These are phyloP conservation scores for Lamprologus callipterus DNA, from an alignment of 2,113 vertebrate species.

Conservation along the genomic window DNA sequence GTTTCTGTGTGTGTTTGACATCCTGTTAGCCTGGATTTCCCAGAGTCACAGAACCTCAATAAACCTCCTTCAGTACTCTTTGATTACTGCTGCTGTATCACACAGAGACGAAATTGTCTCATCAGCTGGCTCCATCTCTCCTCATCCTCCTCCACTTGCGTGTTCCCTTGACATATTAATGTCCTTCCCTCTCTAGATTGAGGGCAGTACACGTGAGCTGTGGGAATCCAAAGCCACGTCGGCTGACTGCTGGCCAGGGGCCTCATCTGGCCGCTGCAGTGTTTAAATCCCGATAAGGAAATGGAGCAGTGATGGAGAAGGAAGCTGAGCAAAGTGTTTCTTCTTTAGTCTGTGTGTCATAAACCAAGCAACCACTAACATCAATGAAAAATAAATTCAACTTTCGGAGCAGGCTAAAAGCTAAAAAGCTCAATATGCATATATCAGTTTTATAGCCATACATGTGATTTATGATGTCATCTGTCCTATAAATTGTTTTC, in stretches of 20 bases:
- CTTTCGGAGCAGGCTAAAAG: neutral
- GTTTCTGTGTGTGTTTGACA: neutral
- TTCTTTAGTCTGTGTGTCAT: neutral
- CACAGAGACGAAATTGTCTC: conserved; percentile 1
- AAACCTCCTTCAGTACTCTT: neutral
- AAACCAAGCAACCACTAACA: neutral
- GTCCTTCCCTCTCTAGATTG: conserved; percentile 10
- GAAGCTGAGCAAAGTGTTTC: neutral
- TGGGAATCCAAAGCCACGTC: neutral
- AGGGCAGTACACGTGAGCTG: conserved; percentile 43
- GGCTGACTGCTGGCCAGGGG: neutral
- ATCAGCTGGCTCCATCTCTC: conserved; percentile 10
- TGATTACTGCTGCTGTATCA: conserved; percentile 4
- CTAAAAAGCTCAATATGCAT: neutral
- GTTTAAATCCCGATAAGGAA: conserved; percentile 5
- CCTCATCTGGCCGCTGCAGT: conserved; percentile 6
- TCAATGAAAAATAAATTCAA: neutral
- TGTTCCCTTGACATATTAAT: conserved; percentile 32
- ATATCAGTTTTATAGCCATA: neutral
- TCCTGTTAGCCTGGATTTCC: conserved; percentile 17
- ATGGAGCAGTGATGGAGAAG: neutral
- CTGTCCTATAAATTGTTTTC: neutral
- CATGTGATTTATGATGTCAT: neutral
- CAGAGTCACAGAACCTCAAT: neutral
- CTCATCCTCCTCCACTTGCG: neutral